These are phyloP conservation scores for Hyles vespertilio DNA, from an alignment of 1,140 invertebrate species.

Conservation along the genomic window DNA sequence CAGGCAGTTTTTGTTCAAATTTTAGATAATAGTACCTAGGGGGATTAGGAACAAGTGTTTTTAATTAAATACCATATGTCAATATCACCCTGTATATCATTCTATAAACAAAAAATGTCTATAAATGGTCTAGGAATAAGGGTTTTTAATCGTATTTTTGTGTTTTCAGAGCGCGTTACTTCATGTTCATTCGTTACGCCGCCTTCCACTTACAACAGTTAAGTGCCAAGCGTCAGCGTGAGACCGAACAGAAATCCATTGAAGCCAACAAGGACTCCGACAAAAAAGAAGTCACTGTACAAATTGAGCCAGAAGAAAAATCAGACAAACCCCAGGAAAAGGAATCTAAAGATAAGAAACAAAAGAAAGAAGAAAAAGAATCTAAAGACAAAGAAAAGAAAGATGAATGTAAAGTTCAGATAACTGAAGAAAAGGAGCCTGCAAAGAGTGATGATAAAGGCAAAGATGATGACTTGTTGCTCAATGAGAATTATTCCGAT, in stretches of 20 bases:
- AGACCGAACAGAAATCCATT: constrained; percentile 59
- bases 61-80: no score
- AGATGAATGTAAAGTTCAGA: constrained; percentile 40
- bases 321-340: constrained; percentile 67
- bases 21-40: no score
- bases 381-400: constrained; percentile 42
- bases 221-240: constrained; percentile 74
- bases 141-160: constrained; percentile 9
- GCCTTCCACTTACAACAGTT: constrained; percentile 95
- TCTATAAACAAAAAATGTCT: not conserved
- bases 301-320: constrained; percentile 64
- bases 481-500: constrained; percentile 70
- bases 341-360: constrained; percentile 57
- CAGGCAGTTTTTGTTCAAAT: no score
- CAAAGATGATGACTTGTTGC: constrained; percentile 58
- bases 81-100: no score
- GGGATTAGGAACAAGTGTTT: no score
- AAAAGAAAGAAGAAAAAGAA: constrained; percentile 40
- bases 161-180: constrained; percentile 84
- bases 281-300: constrained; percentile 50
- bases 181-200: constrained; percentile 97
- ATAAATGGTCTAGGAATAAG: not conserved
- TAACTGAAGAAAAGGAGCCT: constrained; percentile 36
- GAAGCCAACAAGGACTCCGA: constrained; percentile 48
- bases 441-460: constrained; percentile 41